phyloP scores from a whole-genome alignment of 2,888 invertebrate species.

The Drosophila gaucha region DNA sequence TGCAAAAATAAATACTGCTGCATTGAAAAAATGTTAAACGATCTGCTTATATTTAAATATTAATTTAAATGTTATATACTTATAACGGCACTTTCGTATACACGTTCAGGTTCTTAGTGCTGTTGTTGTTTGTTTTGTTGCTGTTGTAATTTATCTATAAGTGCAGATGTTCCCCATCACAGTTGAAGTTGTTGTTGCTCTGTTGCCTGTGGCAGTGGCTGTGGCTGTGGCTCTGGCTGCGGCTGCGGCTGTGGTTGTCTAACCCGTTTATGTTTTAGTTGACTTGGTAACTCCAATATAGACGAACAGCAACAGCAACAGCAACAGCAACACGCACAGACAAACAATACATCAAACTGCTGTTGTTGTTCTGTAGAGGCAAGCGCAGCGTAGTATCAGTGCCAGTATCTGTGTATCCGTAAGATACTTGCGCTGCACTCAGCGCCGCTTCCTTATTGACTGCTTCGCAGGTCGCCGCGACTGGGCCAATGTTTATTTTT shows the following conservation, averaged over 20 bases:
- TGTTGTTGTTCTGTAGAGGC: conserved; percentile 38
- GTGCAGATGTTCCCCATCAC: conserved; percentile 40
- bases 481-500: conserved; percentile 66
- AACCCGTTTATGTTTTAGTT: conserved; percentile 74
- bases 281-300: conserved; percentile 63
- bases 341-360: conserved; percentile 67
- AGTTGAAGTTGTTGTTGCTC: conserved; percentile 26
- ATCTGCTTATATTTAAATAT: conserved; percentile 1
- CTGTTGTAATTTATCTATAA: conserved; percentile 23
- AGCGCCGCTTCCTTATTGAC: conserved; percentile 61
- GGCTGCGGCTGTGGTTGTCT: conserved; percentile 46
- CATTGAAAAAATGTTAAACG: not conserved
- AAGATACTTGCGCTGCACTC: conserved; percentile 58
- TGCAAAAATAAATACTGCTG: not conserved
- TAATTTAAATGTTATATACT: conserved; percentile 12
- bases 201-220: conserved; percentile 11
- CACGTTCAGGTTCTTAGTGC: conserved; percentile 52
- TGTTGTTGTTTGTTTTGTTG: conserved; percentile 37
- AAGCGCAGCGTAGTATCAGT: conserved; percentile 23
- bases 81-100: conserved; percentile 46
- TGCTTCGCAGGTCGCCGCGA: conserved; percentile 35
- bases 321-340: conserved; percentile 52
- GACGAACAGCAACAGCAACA: conserved; percentile 44
- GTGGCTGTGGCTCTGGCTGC: conserved; percentile 12
- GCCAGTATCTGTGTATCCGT: conserved; percentile 60